Evolutionary conservation across 2,113 vertebrate genomes (phyloP), one percentile per base, ranked within the genome.

Genomic region (Mungos mungo): DNA sequence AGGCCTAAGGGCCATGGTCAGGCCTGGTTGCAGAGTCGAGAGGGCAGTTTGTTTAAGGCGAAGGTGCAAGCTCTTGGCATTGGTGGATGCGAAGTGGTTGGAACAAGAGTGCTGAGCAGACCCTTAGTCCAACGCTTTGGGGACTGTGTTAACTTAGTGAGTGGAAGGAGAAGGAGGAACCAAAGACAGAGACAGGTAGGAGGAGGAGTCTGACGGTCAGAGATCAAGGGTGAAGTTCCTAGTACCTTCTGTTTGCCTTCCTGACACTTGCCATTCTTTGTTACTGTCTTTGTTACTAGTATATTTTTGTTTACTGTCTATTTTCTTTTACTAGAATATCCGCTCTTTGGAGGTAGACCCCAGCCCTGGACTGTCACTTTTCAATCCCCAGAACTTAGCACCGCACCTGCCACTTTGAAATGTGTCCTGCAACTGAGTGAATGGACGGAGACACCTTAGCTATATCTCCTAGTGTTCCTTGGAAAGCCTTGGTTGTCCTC

Each of bases 371-470:
- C 29, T 2, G 1, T 27, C 50, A 13, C 68, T 4, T 35, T 9
- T 5, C 29, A 31, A 10, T 27, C 31, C 25, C 35, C 38, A 19
- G 77, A 80, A 82, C 25, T 65, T 0, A n/a, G 25, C 83, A 13
- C 4, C 1, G 47, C 5, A 1, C 69, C 77, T 52, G 77, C 82
- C 38, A 19, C 76, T 83, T 7, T 8, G 33, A 35, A 79, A 19
- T 7, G 33, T 1, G 13, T n/a, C 6, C 12, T 50, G 68, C 0
- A 0, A 21, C 6, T 23, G n/a, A 35, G 41, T 2, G 50, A 66
- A 47, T 7, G 63, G 47, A 18, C 13, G 35, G 60, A 31, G 68
- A 80, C 80, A 57, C 14, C 41, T 27, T 31, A 31, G 45, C 66
- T 57, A 21, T 27, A 2, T 25, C 63, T 87, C 74, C 69, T 45